phyloP scores from a whole-genome alignment of 2,888 invertebrate genomes.

The Mycogona germanica region DNA sequence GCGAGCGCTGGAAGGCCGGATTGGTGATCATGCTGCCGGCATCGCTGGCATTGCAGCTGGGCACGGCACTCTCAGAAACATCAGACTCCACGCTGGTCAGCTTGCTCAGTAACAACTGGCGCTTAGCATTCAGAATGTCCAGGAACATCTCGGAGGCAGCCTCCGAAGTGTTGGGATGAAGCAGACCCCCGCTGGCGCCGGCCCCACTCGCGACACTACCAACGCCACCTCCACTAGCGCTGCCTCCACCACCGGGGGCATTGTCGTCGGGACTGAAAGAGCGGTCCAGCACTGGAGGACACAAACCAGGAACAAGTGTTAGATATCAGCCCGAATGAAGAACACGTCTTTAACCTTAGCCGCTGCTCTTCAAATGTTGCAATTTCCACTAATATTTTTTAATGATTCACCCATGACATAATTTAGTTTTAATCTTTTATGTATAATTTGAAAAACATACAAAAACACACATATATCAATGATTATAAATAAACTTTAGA shows the following conservation, averaged over 20 bases:
- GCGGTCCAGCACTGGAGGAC: slow-evolving; percentile 6
- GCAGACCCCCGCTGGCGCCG: neutral
- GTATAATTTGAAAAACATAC: too few relatives aligned
- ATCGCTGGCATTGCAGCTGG: slow-evolving; percentile 37
- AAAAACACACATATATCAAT: too few relatives aligned
- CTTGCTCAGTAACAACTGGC: slow-evolving; percentile 72
- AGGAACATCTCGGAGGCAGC: slow-evolving; percentile 79
- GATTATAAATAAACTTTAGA: too few relatives aligned
- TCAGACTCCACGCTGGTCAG: slow-evolving; percentile 82
- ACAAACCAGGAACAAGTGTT: neutral
- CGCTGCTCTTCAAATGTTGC: too few relatives aligned
- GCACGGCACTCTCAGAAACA: slow-evolving; percentile 38
- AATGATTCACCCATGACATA: too few relatives aligned
- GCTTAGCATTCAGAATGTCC: slow-evolving; percentile 85
- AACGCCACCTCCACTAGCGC: slow-evolving; percentile 5
- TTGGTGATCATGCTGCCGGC: slow-evolving; percentile 70
- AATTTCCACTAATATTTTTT: too few relatives aligned
- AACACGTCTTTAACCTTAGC: too few relatives aligned
- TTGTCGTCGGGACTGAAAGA: slow-evolving; percentile 13
- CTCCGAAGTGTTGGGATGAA: slow-evolving; percentile 17
- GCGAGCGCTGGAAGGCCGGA: slow-evolving; percentile 57
- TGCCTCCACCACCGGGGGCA: neutral
- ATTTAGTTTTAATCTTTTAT: too few relatives aligned
- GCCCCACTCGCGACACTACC: neutral
- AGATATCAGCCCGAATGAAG: neutral